Conservation (phyloP, 1,140 invertebrate genomes). For the Lepidurus apus region DNA sequence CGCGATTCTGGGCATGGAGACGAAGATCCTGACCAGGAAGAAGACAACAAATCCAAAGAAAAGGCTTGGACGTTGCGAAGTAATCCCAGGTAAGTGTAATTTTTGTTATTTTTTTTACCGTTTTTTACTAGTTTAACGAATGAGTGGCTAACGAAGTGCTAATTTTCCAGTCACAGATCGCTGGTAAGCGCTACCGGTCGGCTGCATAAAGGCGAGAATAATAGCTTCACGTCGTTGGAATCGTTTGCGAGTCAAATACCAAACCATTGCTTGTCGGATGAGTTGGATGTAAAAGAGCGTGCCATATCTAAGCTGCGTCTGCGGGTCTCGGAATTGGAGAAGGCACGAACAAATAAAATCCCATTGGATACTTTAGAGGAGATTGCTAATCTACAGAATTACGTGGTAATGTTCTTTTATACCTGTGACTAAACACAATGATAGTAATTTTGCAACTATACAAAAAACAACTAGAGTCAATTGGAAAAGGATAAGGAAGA, state of each 20-base stretch:
- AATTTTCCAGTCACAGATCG: not conserved
- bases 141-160: not conserved
- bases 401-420: not conserved
- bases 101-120: not conserved
- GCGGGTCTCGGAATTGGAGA: constrained; percentile 30
- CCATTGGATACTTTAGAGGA: constrained; percentile 1
- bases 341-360: not conserved
- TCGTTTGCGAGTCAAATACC: constrained; percentile 20
- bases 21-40: constrained; percentile 31
- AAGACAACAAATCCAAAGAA: constrained; percentile 24
- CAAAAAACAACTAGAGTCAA: not conserved
- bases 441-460: not conserved
- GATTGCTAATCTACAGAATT: constrained; percentile 11
- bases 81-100: constrained; percentile 24
- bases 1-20: constrained; percentile 34
- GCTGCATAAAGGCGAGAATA: not conserved
- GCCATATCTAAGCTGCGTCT: constrained; percentile 28
- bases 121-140: not conserved
- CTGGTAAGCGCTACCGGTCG: not conserved
- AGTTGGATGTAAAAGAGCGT: constrained; percentile 20
- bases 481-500: constrained; percentile 30
- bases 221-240: constrained; percentile 31
- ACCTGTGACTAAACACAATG: not conserved
- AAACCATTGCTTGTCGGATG: constrained; percentile 20
- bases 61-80: constrained; percentile 30